phyloP scores from a whole-genome alignment of 23 tunicate genomes.

The Trididemnum clinides region DNA sequence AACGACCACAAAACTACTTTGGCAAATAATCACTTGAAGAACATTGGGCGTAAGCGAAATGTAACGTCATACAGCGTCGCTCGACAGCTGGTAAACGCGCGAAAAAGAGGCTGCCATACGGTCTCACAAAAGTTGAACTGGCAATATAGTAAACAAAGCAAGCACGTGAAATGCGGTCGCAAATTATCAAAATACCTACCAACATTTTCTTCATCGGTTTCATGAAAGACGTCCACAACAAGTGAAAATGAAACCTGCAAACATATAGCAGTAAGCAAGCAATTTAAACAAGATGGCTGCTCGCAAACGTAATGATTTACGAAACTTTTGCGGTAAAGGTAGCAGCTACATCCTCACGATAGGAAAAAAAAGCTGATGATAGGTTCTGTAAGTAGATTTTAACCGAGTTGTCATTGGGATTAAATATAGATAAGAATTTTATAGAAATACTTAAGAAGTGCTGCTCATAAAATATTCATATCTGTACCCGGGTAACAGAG shows the following conservation, averaged over 20 bases:
- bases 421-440: neutral
- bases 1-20: neutral
- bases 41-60: conserved; percentile 3
- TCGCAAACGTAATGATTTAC: too few species aligned
- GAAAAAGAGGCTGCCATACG: conserved; percentile 38
- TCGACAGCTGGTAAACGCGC: conserved; percentile 38
- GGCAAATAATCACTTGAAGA: conserved; percentile 11
- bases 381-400: too few species aligned
- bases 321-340: too few species aligned
- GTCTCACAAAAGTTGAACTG: neutral
- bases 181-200: neutral
- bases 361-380: too few species aligned
- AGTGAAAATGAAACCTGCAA: conserved; percentile 60
- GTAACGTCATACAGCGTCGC: neutral
- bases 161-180: neutral
- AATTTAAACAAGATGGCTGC: too few species aligned
- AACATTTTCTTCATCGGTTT: neutral
- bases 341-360: too few species aligned
- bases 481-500: neutral
- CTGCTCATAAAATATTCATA: conserved; percentile 30
- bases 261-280: too few species aligned
- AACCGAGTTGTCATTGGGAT: neutral
- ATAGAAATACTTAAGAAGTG: neutral
- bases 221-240: conserved; percentile 57
- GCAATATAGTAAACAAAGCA: conserved; percentile 1